Percentiles rank a stretch among this genome's conserved stretches.
Evolutionary conservation across 2,797 vertebrate species (phyloP).

Genomic region (Cyprinella venusta): DNA sequence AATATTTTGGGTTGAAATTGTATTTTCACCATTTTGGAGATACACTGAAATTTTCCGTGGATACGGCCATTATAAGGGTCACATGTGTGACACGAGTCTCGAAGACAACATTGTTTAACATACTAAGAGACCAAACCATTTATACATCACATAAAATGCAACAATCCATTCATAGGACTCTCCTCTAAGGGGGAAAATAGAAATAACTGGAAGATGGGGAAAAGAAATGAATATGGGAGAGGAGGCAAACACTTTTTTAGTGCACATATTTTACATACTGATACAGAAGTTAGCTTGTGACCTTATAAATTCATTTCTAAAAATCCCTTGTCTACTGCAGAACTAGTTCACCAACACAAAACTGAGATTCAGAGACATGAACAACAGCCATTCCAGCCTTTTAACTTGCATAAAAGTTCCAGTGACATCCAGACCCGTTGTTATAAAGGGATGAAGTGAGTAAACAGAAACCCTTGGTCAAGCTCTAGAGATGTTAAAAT

Average conservation of each 20-base stretch:
- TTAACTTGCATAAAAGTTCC: neutral
- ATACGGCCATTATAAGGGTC: neutral
- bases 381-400: neutral
- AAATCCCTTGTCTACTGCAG: neutral
- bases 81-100: neutral
- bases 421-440: neutral
- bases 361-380: neutral
- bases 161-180: neutral
- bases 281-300: constrained; percentile 1
- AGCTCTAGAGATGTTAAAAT: constrained; percentile 42
- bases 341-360: constrained; percentile 4
- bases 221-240: neutral
- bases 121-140: neutral
- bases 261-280: neutral
- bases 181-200: neutral
- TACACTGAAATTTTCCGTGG: neutral
- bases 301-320: neutral
- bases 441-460: constrained; percentile 21
- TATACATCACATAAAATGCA: neutral
- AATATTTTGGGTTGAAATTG: neutral
- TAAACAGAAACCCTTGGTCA: constrained; percentile 28
- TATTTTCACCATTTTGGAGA: neutral
- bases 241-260: neutral
- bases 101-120: neutral
- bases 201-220: neutral